phyloP scores from a whole-genome alignment of 2,797 vertebrate species.

The Nannoperca australis region DNA sequence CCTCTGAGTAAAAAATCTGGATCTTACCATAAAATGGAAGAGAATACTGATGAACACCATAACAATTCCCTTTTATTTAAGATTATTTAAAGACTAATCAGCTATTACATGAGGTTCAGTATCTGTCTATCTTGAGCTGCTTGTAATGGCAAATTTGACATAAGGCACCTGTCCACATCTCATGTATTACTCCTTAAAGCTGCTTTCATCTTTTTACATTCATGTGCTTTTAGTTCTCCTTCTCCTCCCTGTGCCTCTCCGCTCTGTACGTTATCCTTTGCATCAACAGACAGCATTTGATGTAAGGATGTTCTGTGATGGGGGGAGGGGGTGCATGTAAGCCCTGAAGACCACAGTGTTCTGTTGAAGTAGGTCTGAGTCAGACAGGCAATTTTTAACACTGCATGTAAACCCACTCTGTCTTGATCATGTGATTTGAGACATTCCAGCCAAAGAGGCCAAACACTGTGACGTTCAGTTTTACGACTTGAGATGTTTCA shows the following conservation, averaged over 20 bases:
- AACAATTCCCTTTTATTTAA: not conserved
- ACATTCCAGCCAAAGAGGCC: not conserved
- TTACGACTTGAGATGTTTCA: too few relatives aligned
- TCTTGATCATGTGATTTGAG: too few relatives aligned
- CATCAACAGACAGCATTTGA: conserved; percentile 12
- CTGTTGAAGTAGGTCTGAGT: conserved; percentile 18
- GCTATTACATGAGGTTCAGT: not conserved
- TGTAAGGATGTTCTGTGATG: conserved; percentile 11
- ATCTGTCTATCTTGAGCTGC: not conserved
- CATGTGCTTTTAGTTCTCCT: conserved; percentile 7
- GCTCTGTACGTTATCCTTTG: not conserved
- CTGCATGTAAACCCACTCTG: not conserved
- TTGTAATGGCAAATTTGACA: not conserved
- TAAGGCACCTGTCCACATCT: not conserved
- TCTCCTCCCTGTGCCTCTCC: conserved; percentile 7
- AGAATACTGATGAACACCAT: not conserved
- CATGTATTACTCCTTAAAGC: conserved; percentile 41
- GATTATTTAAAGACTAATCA: not conserved
- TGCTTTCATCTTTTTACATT: conserved; percentile 14
- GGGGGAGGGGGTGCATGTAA: too few relatives aligned
- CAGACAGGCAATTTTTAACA: conserved; percentile 18
- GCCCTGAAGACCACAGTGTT: conserved; percentile 12
- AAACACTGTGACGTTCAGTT: not conserved
- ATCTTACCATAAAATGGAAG: not conserved
- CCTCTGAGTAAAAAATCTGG: not conserved